phyloP scores from a whole-genome alignment of 2,797 vertebrate species.

The Tragelaphus oryx region DNA sequence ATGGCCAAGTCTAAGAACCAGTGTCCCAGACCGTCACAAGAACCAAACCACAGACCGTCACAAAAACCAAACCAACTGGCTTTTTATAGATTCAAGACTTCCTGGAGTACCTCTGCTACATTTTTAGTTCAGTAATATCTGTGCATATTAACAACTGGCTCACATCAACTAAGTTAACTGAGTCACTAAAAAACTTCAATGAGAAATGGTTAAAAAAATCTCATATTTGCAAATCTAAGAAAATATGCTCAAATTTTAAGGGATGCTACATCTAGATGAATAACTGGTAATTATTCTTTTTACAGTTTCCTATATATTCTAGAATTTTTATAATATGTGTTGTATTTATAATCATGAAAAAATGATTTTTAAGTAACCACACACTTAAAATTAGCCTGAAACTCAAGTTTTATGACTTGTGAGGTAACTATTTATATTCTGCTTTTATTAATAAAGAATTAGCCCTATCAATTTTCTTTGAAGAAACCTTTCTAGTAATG shows the following conservation, averaged over 20 bases:
- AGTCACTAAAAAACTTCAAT: not conserved
- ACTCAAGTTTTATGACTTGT: not conserved
- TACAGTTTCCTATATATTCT: not conserved
- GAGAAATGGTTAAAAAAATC: not conserved
- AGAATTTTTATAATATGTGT: not conserved
- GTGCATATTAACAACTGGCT: not conserved
- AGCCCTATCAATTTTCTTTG: not conserved
- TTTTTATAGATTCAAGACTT: conserved; percentile 4
- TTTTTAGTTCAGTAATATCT: conserved; percentile 12
- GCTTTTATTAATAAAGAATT: not conserved
- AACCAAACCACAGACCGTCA: not conserved
- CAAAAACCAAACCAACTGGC: not conserved
- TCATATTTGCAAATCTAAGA: not conserved
- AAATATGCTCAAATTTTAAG: conserved; percentile 18
- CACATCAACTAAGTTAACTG: not conserved
- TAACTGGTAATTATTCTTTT: not conserved
- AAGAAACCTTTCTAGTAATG: conserved; percentile 9
- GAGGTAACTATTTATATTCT: not conserved
- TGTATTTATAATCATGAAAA: not conserved
- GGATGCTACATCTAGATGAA: not conserved
- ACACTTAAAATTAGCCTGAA: not conserved
- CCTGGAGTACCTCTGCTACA: not conserved
- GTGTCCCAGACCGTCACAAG: not conserved
- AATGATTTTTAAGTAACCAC: not conserved
- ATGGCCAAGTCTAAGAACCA: not conserved